phyloP scores from a whole-genome alignment of 2,113 vertebrate genomes.

The Xyrauchen texanus region DNA sequence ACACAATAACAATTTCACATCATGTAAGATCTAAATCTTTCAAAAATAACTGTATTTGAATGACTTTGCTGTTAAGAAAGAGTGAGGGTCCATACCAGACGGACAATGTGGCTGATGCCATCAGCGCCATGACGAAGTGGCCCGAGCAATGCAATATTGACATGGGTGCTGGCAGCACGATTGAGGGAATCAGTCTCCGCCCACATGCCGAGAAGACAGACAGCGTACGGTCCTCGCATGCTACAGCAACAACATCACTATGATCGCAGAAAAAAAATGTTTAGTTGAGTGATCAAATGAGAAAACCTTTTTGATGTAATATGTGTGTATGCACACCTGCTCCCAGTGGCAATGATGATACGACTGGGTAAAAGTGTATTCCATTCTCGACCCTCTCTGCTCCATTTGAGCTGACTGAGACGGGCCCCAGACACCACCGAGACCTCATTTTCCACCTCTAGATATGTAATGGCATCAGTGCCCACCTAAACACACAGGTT shows the following conservation, averaged over 20 bases:
- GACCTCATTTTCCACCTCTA: slow-evolving; percentile 95
- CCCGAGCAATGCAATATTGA: slow-evolving; percentile 90
- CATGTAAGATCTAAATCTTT: too few relatives aligned
- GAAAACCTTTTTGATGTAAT: neutral
- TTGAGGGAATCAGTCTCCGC: slow-evolving; percentile 89
- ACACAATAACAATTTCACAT: neutral
- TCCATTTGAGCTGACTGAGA: slow-evolving; percentile 90
- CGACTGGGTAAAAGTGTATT: slow-evolving; percentile 87
- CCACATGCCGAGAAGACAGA: slow-evolving; percentile 92
- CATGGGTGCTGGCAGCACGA: slow-evolving; percentile 84
- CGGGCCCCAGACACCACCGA: slow-evolving; percentile 81
- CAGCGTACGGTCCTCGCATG: slow-evolving; percentile 88
- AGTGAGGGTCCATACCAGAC: slow-evolving; percentile 79
- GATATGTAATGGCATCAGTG: slow-evolving; percentile 86
- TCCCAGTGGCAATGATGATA: slow-evolving; percentile 86
- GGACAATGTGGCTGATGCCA: slow-evolving; percentile 84
- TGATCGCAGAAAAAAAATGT: neutral
- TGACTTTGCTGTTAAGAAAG: neutral
- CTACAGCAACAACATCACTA: slow-evolving; percentile 89
- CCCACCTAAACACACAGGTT: slow-evolving; percentile 77
- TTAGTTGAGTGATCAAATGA: neutral
- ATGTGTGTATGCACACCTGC: slow-evolving; percentile 75
- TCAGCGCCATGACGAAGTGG: slow-evolving; percentile 91
- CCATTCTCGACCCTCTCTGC: slow-evolving; percentile 90
- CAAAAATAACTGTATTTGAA: neutral